Evolutionary conservation across 1,140 invertebrate genomes (phyloP).

Genomic region (Diachasmimorpha longicaudata): DNA sequence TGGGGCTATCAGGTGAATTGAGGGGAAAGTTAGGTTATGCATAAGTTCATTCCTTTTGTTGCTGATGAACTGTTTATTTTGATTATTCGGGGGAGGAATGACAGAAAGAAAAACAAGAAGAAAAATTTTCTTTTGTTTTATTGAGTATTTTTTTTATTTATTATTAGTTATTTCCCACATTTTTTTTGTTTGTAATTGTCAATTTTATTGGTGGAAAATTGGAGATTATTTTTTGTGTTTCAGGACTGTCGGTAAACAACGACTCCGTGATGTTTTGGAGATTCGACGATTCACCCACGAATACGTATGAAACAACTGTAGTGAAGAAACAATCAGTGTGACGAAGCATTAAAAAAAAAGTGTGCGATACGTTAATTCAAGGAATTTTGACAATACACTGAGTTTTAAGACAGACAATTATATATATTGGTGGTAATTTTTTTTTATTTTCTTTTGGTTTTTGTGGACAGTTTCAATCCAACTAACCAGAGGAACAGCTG

Average conservation of each 20-base stretch:
- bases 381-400: neutral
- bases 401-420: neutral
- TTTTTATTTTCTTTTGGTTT: conserved; percentile 4
- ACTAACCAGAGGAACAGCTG: too few species aligned
- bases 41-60: too few species aligned
- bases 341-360: conserved; percentile 43
- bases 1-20: too few species aligned
- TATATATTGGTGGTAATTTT: neutral
- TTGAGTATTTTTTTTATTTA: too few species aligned
- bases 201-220: too few species aligned
- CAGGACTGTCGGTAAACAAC: conserved; percentile 54
- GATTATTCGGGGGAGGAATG: too few species aligned
- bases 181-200: too few species aligned
- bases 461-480: neutral
- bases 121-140: too few species aligned
- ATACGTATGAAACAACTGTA: conserved; percentile 55
- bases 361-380: neutral
- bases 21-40: too few species aligned
- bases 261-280: conserved; percentile 60
- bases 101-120: too few species aligned
- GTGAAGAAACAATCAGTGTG: conserved; percentile 56
- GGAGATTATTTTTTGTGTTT: conserved; percentile 32
- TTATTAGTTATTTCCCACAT: too few species aligned
- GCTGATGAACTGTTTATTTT: too few species aligned
- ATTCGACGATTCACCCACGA: conserved; percentile 55